phyloP scores from a whole-genome alignment of 2,113 vertebrate species.

The Cephalopholis sonnerati region DNA sequence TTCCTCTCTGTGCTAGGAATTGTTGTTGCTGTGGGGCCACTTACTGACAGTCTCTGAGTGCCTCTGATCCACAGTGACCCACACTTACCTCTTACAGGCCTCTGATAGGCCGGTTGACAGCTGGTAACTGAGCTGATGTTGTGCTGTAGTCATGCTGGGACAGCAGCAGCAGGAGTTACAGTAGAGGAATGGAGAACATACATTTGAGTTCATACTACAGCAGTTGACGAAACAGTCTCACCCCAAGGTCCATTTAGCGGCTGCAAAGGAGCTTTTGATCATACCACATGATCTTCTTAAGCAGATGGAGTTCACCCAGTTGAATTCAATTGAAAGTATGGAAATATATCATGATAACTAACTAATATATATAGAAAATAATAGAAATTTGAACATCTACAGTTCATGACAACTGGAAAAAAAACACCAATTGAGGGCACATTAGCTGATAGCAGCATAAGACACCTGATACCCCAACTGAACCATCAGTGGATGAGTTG shows the following conservation, averaged over 20 bases:
- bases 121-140: not conserved
- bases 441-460: too few species aligned
- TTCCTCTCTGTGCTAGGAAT: conserved; percentile 25
- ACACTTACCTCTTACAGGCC: not conserved
- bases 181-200: not conserved
- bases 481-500: too few species aligned
- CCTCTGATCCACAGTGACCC: conserved; percentile 7
- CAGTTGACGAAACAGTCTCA: not conserved
- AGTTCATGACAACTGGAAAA: too few species aligned
- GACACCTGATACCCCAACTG: too few species aligned
- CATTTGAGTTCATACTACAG: not conserved
- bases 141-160: not conserved
- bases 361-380: too few species aligned
- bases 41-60: not conserved
- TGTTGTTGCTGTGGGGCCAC: not conserved
- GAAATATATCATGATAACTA: too few species aligned
- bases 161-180: not conserved
- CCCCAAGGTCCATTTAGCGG: not conserved
- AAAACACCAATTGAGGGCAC: too few species aligned
- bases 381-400: too few species aligned
- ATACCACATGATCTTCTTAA: not conserved
- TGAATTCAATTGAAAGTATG: too few species aligned
- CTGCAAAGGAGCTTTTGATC: not conserved
- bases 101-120: not conserved
- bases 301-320: not conserved